Evolutionary conservation across 2,113 vertebrate genomes (phyloP).

Genomic region (Ardeotis arabs): DNA sequence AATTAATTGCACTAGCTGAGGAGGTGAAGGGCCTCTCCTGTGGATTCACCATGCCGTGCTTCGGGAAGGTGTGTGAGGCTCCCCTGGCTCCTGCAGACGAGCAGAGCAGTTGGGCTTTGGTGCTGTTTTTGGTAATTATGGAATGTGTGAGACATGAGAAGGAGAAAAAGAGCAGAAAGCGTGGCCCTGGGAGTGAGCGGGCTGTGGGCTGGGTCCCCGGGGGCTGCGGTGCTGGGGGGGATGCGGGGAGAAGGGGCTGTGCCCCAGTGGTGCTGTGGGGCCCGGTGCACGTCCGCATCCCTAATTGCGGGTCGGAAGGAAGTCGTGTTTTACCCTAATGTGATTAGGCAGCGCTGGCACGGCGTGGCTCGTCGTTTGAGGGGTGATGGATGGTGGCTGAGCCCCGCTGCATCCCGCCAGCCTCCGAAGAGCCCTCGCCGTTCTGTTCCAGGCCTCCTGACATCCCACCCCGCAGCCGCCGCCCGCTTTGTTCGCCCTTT

Average conservation of each 20-base stretch:
- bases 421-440: neutral
- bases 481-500: neutral
- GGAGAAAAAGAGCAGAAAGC: neutral
- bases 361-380: neutral
- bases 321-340: neutral
- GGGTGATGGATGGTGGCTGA: neutral
- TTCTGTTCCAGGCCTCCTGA: neutral
- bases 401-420: neutral
- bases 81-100: neutral
- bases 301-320: neutral
- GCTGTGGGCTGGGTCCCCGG: neutral
- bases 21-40: neutral
- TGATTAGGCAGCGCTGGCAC: neutral
- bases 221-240: neutral
- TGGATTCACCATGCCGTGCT: neutral
- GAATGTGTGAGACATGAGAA: neutral
- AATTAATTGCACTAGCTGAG: neutral
- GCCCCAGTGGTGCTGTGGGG: neutral
- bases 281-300: fast-evolving
- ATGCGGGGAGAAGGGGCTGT: neutral
- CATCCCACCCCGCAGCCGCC: neutral
- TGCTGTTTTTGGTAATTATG: neutral
- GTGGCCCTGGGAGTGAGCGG: neutral
- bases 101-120: neutral
- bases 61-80: neutral